Conservation (phyloP, 2,888 invertebrate species). For the Tenthredo mesomela region DNA sequence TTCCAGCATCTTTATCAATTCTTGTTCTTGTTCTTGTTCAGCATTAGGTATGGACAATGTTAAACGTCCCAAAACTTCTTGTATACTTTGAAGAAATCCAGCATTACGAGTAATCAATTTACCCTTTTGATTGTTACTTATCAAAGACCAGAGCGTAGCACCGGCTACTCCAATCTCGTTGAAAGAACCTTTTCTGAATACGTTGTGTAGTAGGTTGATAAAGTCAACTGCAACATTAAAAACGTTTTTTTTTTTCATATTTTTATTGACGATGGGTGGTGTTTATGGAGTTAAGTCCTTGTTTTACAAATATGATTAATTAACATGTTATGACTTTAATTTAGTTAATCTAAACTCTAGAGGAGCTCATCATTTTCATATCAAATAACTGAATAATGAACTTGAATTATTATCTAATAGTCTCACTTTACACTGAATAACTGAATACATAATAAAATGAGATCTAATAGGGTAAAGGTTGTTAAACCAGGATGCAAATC, state of each 20-base stretch:
- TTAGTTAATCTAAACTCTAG: background rate
- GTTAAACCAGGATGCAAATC: constrained; percentile 29
- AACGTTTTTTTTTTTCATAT: background rate
- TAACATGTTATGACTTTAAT: background rate
- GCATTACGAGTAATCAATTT: constrained; percentile 80
- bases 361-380: background rate
- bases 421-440: constrained; percentile 20
- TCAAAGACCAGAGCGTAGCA: constrained; percentile 84
- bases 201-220: constrained; percentile 77
- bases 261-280: background rate
- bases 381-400: constrained; percentile 29
- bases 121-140: constrained; percentile 86
- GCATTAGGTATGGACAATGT: constrained; percentile 69
- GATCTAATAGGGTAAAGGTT: constrained; percentile 1
- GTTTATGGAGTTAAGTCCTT: background rate
- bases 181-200: constrained; percentile 76
- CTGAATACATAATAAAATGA: background rate
- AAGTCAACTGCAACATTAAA: constrained; percentile 77
- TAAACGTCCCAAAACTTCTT: constrained; percentile 77
- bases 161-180: constrained; percentile 78
- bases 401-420: background rate
- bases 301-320: background rate
- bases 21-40: constrained; percentile 69
- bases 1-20: constrained; percentile 70
- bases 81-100: constrained; percentile 78